A percentile compares a stretch with the other conserved stretches of the same genome.
Evolutionary conservation across 2,113 vertebrate genomes (phyloP).

Genomic region (Xiphorhynchus elegans): DNA sequence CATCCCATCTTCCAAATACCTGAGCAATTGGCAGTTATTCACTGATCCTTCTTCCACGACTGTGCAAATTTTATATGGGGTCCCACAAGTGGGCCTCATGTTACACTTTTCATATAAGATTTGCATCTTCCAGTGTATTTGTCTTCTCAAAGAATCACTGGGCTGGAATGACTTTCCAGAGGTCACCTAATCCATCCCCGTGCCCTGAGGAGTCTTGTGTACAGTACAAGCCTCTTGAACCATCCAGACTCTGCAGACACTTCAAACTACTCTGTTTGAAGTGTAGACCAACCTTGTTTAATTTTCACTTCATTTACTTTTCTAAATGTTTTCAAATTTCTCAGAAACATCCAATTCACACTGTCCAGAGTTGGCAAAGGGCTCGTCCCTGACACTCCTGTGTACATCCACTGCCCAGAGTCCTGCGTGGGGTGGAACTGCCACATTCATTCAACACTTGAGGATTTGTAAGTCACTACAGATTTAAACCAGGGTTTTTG

Average conservation of each 20-base stretch:
- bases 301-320: not conserved
- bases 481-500: not conserved
- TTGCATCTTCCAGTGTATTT: slow-evolving; percentile 29
- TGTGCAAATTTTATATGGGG: not conserved
- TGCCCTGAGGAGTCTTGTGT: slow-evolving; percentile 8
- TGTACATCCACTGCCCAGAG: not conserved
- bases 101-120: slow-evolving; percentile 39
- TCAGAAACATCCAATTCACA: not conserved
- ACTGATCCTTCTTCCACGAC: not conserved
- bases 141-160: slow-evolving; percentile 39
- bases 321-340: not conserved
- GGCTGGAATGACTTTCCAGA: slow-evolving; percentile 39
- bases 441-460: fast-evolving
- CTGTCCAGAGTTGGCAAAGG: not conserved
- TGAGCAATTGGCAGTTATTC: not conserved
- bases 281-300: not conserved
- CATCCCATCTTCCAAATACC: not conserved
- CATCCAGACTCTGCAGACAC: not conserved
- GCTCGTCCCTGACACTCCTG: not conserved
- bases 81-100: not conserved
- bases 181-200: not conserved
- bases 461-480: not conserved
- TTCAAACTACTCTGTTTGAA: not conserved
- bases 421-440: fast-evolving
- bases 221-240: not conserved